Conservation (phyloP, 2,797 vertebrate species). For the Tenualosa ilisha region DNA sequence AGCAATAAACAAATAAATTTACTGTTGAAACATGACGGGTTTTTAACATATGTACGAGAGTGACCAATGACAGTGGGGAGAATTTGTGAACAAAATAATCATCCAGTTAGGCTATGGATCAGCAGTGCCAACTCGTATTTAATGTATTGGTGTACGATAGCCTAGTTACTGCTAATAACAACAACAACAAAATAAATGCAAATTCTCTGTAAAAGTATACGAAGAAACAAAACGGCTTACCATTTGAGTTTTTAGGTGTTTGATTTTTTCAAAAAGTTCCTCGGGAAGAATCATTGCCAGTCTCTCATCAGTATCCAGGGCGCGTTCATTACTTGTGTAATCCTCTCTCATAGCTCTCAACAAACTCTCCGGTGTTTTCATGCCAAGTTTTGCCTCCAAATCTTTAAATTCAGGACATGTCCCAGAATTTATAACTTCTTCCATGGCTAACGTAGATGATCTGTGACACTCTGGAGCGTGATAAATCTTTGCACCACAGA, state of each 20-base stretch:
- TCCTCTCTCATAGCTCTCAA: conserved; percentile 63
- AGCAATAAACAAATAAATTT: neutral
- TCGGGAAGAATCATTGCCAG: conserved; percentile 23
- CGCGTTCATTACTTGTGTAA: conserved; percentile 46
- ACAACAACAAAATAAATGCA: no score
- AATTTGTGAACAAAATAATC: neutral
- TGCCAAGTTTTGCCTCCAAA: conserved; percentile 67
- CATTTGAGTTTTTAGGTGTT: conserved; percentile 65
- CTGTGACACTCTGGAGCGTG: neutral
- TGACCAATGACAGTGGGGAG: neutral
- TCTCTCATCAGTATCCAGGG: conserved; percentile 34
- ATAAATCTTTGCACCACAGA: neutral
- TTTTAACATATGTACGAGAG: no score
- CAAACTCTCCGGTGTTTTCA: conserved; percentile 67
- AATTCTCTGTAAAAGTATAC: neutral
- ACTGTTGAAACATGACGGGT: no score
- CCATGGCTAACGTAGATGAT: conserved; percentile 49
- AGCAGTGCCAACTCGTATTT: neutral
- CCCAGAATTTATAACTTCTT: conserved; percentile 52
- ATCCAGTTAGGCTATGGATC: neutral
- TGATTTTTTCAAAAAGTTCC: conserved; percentile 60
- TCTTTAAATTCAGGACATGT: conserved; percentile 61
- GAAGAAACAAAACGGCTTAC: conserved; percentile 50
- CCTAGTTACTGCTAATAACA: neutral
- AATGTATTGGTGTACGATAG: neutral